A percentile compares a stretch with the other conserved stretches of the same genome.
phyloP scores from a whole-genome alignment of 1,140 invertebrate species.

The Pachypeltis micranthus region DNA sequence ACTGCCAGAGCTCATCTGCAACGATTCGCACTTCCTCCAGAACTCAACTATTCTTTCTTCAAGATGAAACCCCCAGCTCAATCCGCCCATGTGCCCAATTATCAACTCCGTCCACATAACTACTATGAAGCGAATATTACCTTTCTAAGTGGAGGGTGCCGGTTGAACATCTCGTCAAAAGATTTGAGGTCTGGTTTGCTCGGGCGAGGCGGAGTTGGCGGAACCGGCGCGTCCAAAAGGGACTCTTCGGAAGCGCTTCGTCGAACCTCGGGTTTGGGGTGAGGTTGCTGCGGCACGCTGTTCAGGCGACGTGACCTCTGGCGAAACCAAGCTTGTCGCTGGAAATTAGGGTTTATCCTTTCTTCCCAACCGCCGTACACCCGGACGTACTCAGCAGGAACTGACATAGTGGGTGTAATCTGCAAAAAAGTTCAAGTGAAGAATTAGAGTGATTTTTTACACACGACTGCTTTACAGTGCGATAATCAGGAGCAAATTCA shows the following conservation, averaged over 20 bases:
- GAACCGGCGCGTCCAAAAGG: constrained; percentile 27
- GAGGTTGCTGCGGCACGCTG: constrained; percentile 14
- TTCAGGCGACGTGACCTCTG: constrained; percentile 35
- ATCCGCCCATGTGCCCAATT: too few species aligned
- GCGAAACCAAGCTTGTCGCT: constrained; percentile 44
- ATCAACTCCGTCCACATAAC: too few species aligned
- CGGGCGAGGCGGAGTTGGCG: constrained; percentile 24
- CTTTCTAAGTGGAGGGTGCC: constrained; percentile 21
- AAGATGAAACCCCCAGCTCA: too few species aligned
- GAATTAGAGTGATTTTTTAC: neutral
- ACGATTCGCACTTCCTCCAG: too few species aligned
- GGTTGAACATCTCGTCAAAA: constrained; percentile 23
- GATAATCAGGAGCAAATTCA: too few species aligned
- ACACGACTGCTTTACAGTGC: too few species aligned
- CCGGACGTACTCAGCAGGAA: constrained; percentile 37
- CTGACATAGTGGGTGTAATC: constrained; percentile 29
- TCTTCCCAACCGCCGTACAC: constrained; percentile 43
- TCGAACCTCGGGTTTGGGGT: constrained; percentile 26
- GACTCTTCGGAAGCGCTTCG: constrained; percentile 38
- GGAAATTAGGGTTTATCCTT: constrained; percentile 44
- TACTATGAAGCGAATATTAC: too few species aligned
- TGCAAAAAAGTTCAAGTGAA: too few species aligned
- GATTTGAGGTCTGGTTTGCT: constrained; percentile 23
- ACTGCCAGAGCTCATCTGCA: too few species aligned
- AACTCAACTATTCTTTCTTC: too few species aligned